Base-by-base conservation (phyloP, 2,888 invertebrate genomes). In the Chrysolina oricalcia region DNA sequence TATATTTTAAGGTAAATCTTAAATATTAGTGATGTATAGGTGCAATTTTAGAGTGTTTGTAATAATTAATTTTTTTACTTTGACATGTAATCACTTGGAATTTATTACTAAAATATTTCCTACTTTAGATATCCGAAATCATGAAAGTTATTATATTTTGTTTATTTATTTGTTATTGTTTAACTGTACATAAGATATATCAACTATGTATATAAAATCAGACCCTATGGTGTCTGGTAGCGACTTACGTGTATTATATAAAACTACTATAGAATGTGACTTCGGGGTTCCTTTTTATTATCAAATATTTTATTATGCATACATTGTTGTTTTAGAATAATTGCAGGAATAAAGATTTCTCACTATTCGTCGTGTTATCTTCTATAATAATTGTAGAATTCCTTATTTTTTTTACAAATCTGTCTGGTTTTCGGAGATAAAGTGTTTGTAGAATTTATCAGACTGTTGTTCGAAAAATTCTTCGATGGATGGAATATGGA, bases 211-310 rank as follows among this genome's bases (percentile, higher is more conserved):
- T 84, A 88, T 86, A 84, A 77, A 80, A 81, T 80, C 85, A 85
- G 87, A 88, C 89, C 89, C 89, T 87, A 88, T 89, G 88, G 89
- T 84, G 88, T 88, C 88, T 87, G 87, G 76, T 83, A 82, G 82
- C 83, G 80, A 82, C 81, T 81, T 84, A 72, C 84, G 81, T 87
- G 86, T 87, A 86, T 82, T 62, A 73, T 76, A 75, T 48, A 74
- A 85, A 83, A 83, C 35, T 75, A 81, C 81, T 84, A 83, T 86
- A 85, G 85, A 83, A 83, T 85, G 84, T 88, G 86, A 87, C 86
- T 87, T 87, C 85, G 86, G 87, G 86, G 85, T 87, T 87, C 85
- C 85, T 87, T 85, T 81, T 88, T 85, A 85, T 86, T 86, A 84
- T 85, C 86, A 86, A 84, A 87, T 86, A 87, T 87, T 87, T 87